Evolutionary conservation across 1,140 invertebrate species (phyloP), one percentile per base, ranked within the genome.

Genomic region (Leptinotarsa undecemlineata): DNA sequence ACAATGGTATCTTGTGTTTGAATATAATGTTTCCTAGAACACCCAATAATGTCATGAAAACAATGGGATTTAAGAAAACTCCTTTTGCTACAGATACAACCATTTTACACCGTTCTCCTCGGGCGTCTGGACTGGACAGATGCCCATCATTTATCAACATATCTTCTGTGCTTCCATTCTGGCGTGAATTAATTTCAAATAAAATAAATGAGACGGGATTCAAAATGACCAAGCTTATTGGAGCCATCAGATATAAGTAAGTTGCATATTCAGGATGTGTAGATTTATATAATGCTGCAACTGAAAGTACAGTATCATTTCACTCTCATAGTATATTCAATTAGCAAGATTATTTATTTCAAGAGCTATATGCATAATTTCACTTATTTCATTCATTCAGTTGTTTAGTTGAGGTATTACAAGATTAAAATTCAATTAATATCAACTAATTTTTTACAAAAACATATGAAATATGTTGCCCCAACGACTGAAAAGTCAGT

Each of bases 201-300:
- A 98, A 85, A 3, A 96, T 86, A 85, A 98, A 96, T 47, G 95
- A 95, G 78, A 98, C 90, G 1, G 97, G 96, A 87, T 99, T 99
- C 19, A 99, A 87, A 75, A 98, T 92, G 3, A 95, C 92, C 48
- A 99, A 85, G 67, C 95, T 97, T 85, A 98, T 96, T 3, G 97
- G 97, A 23, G 96, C 96, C 88, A 98, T 91, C 11, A 99, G 86
- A 85, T 98, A 99, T 8, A 99, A 86, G 85, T 98, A 98, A 2
- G 91, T 90, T 1, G 95, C 89, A 88, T 95, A 98, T 81, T 97
- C 95, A 8, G 95, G 94, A 87, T 98, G 95, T 4, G 90, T 91
- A 72, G 89, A 87, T 78, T 90, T 87, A 84, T 94, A 95, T 6
- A 94, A 85, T 57, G 93, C 92, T 82, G 88, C 89, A 68, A 95